Evolutionary conservation across 1,140 invertebrate species (phyloP).

Genomic region (Dreissena rostriformis): DNA sequence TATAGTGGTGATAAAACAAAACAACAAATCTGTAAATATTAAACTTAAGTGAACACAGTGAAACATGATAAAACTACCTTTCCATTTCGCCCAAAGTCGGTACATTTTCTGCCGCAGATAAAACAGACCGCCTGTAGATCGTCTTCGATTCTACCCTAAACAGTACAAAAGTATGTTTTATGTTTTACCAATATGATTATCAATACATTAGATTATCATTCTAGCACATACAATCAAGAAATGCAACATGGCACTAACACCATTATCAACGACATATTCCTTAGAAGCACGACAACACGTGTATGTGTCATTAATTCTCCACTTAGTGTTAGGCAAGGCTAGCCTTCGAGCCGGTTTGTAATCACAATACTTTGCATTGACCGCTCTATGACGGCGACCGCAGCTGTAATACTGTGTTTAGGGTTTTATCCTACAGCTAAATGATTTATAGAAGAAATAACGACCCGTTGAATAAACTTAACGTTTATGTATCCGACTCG

Average conservation of each 20-base stretch:
- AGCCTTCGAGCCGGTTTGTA: not conserved
- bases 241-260: not conserved
- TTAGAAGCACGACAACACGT: not conserved
- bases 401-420: not conserved
- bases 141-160: slow-evolving; percentile 78
- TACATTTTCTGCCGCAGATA: slow-evolving; percentile 77
- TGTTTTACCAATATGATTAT: not conserved
- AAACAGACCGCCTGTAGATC: slow-evolving; percentile 79
- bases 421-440: not conserved
- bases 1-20: not conserved
- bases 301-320: not conserved
- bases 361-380: not conserved
- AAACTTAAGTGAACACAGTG: not conserved
- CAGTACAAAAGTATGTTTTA: not conserved
- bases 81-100: slow-evolving; percentile 79
- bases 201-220: not conserved
- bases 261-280: not conserved
- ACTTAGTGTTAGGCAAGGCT: not conserved
- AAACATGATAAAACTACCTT: slow-evolving; percentile 60
- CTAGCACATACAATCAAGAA: not conserved
- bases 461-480: too few species aligned
- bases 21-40: not conserved
- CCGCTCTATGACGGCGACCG: not conserved
- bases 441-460: too few species aligned
- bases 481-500: too few species aligned